Base-by-base conservation (phyloP, 2,113 vertebrate genomes). In the Limnothrissa miodon region DNA sequence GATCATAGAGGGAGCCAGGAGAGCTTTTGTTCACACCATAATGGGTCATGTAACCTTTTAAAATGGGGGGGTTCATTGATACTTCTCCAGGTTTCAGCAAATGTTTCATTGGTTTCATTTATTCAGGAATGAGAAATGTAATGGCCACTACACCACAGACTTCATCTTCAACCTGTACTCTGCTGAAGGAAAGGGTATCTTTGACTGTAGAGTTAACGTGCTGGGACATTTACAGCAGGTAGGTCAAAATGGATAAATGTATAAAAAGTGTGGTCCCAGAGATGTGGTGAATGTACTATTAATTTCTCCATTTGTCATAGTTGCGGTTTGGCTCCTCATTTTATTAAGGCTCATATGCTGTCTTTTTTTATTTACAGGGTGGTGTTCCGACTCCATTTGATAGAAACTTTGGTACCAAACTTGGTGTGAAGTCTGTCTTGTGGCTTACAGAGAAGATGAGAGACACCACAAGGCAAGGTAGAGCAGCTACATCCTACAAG, bases 371-470 rank as follows among this genome's bases (percentile, higher is more conserved):
- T n/a, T 33, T 83, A 5, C 83, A 99, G 98, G 98, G 98, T 0
- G 98, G 98, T 0, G 93, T 94, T 1, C 98, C 98, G 0, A 97
- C 98, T 33, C 97, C 98, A 0, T 99, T 99, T 84, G 98, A 99
- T 87, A 95, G 98, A 80, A 99, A 99, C 83, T 99, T 96, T 0
- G 95, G 96, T 83, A 99, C 97, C 13, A 99, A 99, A 91, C 92
- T 99, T 83, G 98, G 98, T 0, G 97, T 98, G 83, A 98, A 95
- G 90, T 94, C 97, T 0, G 90, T 97, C 81, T 91, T 96, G 85
- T 99, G 98, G 98, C 90, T 99, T 87, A 96, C 96, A 0, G 95
- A 98, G 78, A 95, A 91, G 89, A 83, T 99, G 88, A 93, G 85
- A 9, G 93, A 95, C 1, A 92, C 93, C 79, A 97, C 94, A 88